phyloP scores from a whole-genome alignment of 2,888 invertebrate genomes.

The Apamea sordens region DNA sequence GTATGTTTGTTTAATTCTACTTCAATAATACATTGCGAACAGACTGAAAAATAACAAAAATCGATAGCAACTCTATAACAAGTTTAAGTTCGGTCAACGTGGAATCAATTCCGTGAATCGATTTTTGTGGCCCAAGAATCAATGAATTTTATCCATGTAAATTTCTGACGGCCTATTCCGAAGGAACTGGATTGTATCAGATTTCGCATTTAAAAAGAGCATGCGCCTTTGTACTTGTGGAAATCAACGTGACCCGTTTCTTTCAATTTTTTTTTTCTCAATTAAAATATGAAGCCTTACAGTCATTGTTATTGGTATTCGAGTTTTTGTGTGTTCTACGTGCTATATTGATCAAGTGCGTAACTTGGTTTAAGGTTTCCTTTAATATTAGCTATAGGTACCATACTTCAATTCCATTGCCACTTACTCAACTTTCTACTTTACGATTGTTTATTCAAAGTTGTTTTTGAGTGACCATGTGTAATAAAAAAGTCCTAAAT shows the following conservation, averaged over 20 bases:
- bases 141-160: slow-evolving; percentile 47
- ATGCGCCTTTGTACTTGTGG: slow-evolving; percentile 33
- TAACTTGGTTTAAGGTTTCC: neutral
- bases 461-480: neutral
- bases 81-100: slow-evolving; percentile 1
- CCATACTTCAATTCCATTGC: neutral
- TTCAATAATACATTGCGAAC: neutral
- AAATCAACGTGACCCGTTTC: slow-evolving; percentile 21
- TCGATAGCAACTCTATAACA: neutral
- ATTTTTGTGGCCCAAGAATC: slow-evolving; percentile 24
- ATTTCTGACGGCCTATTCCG: slow-evolving; percentile 28
- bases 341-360: neutral
- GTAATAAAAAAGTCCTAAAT: neutral
- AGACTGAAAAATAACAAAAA: slow-evolving; percentile 6
- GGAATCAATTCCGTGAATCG: slow-evolving; percentile 30
- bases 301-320: slow-evolving; percentile 7
- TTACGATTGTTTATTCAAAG: neutral
- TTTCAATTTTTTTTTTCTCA: slow-evolving; percentile 12
- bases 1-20: slow-evolving; percentile 8
- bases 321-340: slow-evolving; percentile 1
- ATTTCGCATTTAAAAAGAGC: slow-evolving; percentile 54
- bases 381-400: slow-evolving; percentile 5
- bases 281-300: slow-evolving; percentile 22
- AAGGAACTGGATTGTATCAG: slow-evolving; percentile 41
- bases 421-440: neutral